Conservation (phyloP, 1,140 invertebrate genomes). For the Venustaconcha ellipsiformis region DNA sequence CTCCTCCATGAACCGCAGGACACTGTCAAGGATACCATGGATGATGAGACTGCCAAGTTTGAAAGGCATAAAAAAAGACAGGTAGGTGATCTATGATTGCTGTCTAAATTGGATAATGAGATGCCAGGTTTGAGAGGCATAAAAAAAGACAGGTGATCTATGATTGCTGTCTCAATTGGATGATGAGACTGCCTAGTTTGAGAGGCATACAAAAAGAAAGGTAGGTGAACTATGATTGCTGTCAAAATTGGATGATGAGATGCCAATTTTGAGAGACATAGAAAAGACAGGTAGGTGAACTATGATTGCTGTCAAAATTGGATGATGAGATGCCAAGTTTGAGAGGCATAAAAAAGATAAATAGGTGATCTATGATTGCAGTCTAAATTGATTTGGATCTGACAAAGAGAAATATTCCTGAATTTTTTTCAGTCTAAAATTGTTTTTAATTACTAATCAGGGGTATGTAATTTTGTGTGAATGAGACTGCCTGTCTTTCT, state of each 20-base stretch:
- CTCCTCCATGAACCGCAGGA: conserved; percentile 78
- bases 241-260: conserved; percentile 44
- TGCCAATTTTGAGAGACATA: conserved; percentile 59
- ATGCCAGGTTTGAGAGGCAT: conserved; percentile 57
- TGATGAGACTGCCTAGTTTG: conserved; percentile 54
- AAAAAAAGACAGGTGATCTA: conserved; percentile 50
- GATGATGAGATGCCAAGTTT: conserved; percentile 56
- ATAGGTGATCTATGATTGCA: conserved; percentile 23
- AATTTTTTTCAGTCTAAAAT: too few species aligned
- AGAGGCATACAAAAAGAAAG: conserved; percentile 61
- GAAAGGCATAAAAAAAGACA: conserved; percentile 63
- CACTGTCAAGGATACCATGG: conserved; percentile 27
- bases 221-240: conserved; percentile 23
- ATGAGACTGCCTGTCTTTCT: too few species aligned
- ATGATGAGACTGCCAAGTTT: conserved; percentile 56
- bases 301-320: too few species aligned
- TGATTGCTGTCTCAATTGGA: conserved; percentile 18
- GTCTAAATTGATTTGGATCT: too few species aligned
- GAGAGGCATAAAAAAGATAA: conserved; percentile 62
- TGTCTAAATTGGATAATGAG: conserved; percentile 42
- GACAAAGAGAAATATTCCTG: too few species aligned
- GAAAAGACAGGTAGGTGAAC: conserved; percentile 53
- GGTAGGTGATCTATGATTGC: conserved; percentile 31
- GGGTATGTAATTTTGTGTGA: too few species aligned
- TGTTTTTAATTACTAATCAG: too few species aligned